Percentiles rank a stretch among this genome's conserved stretches.
Evolutionary conservation across 2,113 vertebrate species (phyloP).

Genomic region (Amphiprion percula): DNA sequence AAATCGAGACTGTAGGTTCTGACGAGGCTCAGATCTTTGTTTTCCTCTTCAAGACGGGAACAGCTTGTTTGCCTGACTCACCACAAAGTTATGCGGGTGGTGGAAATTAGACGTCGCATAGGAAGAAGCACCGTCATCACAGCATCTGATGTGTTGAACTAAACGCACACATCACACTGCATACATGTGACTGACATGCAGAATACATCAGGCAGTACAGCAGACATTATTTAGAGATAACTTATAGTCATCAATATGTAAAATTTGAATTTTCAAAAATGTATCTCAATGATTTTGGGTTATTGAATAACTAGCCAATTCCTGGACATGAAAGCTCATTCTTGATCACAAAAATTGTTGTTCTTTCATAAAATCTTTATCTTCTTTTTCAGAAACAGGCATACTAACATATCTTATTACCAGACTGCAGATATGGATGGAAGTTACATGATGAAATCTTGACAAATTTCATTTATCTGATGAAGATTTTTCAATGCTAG

Average conservation of each 20-base stretch:
- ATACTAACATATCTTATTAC: too few relatives aligned
- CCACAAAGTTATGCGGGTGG: constrained; percentile 1
- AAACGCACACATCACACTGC: not conserved
- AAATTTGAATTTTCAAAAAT: not conserved
- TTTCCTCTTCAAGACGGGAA: not conserved
- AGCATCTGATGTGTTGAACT: constrained; percentile 10
- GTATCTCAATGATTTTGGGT: not conserved
- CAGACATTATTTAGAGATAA: not conserved
- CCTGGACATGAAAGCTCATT: not conserved
- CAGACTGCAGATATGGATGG: too few relatives aligned
- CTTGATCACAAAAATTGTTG: not conserved
- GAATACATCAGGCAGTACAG: too few relatives aligned
- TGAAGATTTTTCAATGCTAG: too few relatives aligned
- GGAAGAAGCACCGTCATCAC: not conserved
- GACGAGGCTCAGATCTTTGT: not conserved
- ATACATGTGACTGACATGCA: not conserved
- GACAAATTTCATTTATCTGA: too few relatives aligned
- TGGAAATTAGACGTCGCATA: not conserved
- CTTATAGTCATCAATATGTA: not conserved
- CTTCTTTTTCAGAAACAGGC: too few relatives aligned
- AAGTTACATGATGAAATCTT: too few relatives aligned
- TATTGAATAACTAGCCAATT: too few relatives aligned
- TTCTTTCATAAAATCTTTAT: too few relatives aligned
- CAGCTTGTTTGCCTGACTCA: constrained; percentile 39
- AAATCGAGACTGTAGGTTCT: not conserved